Base-by-base conservation (phyloP, 2,888 invertebrate genomes). In the Fragum fragum region DNA sequence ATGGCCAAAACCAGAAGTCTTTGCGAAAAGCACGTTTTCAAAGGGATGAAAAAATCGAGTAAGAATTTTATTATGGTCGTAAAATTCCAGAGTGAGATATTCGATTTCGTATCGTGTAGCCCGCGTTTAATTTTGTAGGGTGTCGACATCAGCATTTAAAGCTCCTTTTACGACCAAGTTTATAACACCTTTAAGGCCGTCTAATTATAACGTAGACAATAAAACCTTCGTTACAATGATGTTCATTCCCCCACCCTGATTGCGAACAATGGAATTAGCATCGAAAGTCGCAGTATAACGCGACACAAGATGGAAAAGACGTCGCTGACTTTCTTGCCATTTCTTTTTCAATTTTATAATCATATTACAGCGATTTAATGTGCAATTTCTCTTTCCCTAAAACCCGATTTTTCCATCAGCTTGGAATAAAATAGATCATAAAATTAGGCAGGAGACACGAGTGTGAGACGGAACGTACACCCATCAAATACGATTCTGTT, bases 191-290 rank as follows among this genome's bases (percentile, higher is more conserved):
- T 82, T 81, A 85, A 82, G 85, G 82, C 70, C 73, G 61, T 76
- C 81, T 85, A 85, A 85, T 85, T 85, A 85, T 85, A 85, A 85
- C 73, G 79, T 82, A 82, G 80, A 82, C 81, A 85, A 77, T 85
- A 85, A 85, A 85, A 85, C 66, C 63, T 71, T 83, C 78, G 80
- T 73, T 76, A 80, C 80, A 73, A 83, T 72, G 78, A 79, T 75
- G 72, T 71, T 73, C 71, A 76, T 72, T 79, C 76, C 66, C 76
- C 71, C 71, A 70, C 74, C 68, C 73, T 79, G 79, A 83, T 83
- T 77, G 75, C 23, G 68, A 79, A 80, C 83, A 80, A 79, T 79
- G 79, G 63, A 77, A 79, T 79, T 79, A 83, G 76, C 83, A 83
- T 79, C 59, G 77, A 80, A 59, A 73, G 68, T 71, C 70, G 73